Conservation (phyloP, 2,113 vertebrate genomes). For the Tapirus terrestris region DNA sequence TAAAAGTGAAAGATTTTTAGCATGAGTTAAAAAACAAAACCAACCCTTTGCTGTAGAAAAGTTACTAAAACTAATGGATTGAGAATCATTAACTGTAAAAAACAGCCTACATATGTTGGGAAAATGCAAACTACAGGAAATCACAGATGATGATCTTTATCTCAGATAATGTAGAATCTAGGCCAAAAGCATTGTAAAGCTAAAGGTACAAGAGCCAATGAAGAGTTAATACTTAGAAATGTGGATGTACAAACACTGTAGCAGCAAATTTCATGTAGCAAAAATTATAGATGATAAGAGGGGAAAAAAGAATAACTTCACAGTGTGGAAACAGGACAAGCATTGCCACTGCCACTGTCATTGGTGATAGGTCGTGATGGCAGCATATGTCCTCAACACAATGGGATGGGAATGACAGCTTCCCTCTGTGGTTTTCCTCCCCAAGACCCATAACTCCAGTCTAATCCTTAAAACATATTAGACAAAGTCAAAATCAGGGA, state of each 20-base stretch:
- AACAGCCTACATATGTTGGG: background rate
- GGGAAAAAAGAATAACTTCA: background rate
- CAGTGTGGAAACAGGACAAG: background rate
- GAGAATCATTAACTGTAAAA: background rate
- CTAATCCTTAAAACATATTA: background rate
- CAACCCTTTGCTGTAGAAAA: background rate
- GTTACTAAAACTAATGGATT: background rate
- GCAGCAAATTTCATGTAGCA: background rate
- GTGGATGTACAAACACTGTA: background rate
- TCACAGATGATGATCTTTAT: background rate
- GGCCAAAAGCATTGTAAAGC: background rate
- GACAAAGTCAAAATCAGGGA: background rate
- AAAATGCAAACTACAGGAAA: background rate
- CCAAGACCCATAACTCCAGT: background rate
- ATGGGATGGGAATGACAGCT: background rate
- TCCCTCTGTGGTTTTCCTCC: background rate
- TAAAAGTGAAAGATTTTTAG: background rate
- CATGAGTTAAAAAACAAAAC: background rate
- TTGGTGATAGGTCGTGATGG: background rate
- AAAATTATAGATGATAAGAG: background rate
- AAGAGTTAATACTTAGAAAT: background rate
- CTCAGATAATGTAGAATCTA: background rate
- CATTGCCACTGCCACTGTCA: background rate
- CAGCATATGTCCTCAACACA: too few relatives aligned
- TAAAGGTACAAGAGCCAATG: background rate